These are phyloP conservation scores for Gouania willdenowi DNA, from an alignment of 2,797 vertebrate species.

Conservation along the genomic window DNA sequence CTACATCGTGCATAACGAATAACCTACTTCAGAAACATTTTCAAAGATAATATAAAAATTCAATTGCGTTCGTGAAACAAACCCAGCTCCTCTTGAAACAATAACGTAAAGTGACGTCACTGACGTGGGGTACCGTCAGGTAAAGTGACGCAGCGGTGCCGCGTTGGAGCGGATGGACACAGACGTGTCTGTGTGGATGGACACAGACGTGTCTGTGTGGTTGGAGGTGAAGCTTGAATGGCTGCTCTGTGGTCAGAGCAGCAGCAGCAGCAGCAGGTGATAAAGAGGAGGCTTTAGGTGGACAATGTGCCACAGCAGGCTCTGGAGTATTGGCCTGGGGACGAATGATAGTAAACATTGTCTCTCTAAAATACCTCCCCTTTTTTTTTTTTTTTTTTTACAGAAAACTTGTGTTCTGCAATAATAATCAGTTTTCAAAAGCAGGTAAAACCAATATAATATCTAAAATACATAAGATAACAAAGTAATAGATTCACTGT, in stretches of 20 bases:
- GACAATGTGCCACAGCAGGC: not conserved
- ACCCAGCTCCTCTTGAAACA: constrained; percentile 1
- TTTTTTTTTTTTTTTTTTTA: not conserved
- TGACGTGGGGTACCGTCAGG: constrained; percentile 42
- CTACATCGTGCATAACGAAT: no score
- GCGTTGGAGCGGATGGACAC: no score
- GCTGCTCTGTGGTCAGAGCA: constrained; percentile 1
- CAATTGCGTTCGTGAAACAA: no score
- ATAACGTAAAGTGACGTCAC: constrained; percentile 39
- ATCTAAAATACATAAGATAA: no score
- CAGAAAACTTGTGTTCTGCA: no score
- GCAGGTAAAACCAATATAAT: no score
- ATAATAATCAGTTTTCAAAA: no score
- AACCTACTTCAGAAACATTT: no score
- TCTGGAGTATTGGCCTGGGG: not conserved
- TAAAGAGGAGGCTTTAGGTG: not conserved
- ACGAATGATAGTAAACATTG: no score
- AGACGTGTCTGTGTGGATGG: constrained; percentile 51
- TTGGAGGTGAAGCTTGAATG: constrained; percentile 14
- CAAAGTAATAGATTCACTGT: no score
- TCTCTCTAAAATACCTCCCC: not conserved
- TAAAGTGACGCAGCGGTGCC: constrained; percentile 62
- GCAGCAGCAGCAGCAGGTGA: constrained; percentile 27
- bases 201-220: no score
- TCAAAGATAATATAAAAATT: no score